Conservation (phyloP, 2,113 vertebrate genomes). For the Hippocampus guttulatus region DNA sequence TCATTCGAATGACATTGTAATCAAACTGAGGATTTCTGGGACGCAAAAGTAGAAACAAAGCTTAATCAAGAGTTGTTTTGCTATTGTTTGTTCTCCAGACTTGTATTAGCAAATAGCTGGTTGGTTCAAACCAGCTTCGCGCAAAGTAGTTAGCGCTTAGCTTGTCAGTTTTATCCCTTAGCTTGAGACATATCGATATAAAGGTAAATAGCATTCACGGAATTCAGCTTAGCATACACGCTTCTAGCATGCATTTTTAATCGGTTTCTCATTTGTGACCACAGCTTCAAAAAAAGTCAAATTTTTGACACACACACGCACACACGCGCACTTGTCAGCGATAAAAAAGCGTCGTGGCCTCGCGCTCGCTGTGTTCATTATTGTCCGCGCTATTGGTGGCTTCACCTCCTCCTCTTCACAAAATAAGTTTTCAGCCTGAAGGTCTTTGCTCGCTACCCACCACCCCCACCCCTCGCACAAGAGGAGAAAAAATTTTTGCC, state of each 20-base stretch:
- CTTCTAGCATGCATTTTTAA: too few species aligned
- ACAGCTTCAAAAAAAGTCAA: too few species aligned
- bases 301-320: too few species aligned
- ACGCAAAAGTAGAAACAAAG: constrained; percentile 9
- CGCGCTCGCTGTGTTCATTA: background rate
- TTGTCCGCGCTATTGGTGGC: background rate
- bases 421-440: background rate
- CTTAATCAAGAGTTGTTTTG: background rate
- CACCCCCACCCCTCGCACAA: background rate
- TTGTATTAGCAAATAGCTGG: background rate
- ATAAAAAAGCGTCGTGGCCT: too few species aligned
- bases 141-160: too few species aligned
- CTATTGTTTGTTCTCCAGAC: background rate
- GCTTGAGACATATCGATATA: too few species aligned
- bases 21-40: constrained; percentile 25
- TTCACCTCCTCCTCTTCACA: background rate
- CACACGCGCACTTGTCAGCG: too few species aligned
- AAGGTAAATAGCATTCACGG: too few species aligned
- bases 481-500: background rate
- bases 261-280: too few species aligned
- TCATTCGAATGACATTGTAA: constrained; percentile 26
- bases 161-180: too few species aligned
- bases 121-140: background rate
- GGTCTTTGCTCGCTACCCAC: background rate
- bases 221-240: too few species aligned